Conservation (phyloP, 2,888 invertebrate genomes). For the Heliconius aoede region DNA sequence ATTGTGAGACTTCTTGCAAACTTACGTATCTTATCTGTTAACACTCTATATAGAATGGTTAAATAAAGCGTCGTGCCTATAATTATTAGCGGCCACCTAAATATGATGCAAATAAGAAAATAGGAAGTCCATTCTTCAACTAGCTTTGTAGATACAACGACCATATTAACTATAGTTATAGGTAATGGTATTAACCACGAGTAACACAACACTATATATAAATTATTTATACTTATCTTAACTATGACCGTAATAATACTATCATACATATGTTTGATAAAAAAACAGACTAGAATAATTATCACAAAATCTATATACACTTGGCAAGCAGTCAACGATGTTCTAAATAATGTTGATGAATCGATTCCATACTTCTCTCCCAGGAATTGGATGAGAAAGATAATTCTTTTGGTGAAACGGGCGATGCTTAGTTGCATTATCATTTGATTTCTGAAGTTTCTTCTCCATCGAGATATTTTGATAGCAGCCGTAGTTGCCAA, state of each 20-base stretch:
- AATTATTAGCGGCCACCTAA: slow-evolving; percentile 73
- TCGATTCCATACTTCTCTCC: slow-evolving; percentile 51
- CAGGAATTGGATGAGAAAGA: slow-evolving; percentile 61
- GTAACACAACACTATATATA: slow-evolving; percentile 62
- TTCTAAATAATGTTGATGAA: slow-evolving; percentile 43
- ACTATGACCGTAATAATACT: slow-evolving; percentile 72
- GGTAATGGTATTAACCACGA: slow-evolving; percentile 71
- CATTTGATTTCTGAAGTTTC: slow-evolving; percentile 78
- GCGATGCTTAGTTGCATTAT: slow-evolving; percentile 72
- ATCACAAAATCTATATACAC: slow-evolving; percentile 74
- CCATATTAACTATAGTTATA: slow-evolving; percentile 58
- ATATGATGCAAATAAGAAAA: slow-evolving; percentile 64
- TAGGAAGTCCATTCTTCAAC: slow-evolving; percentile 59
- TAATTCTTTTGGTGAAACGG: slow-evolving; percentile 67
- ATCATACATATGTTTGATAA: slow-evolving; percentile 77
- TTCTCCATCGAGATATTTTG: slow-evolving; percentile 71
- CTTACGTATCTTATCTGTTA: slow-evolving; percentile 67
- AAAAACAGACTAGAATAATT: slow-evolving; percentile 69
- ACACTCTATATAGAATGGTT: slow-evolving; percentile 62
- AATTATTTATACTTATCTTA: slow-evolving; percentile 64
- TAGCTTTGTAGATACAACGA: slow-evolving; percentile 51
- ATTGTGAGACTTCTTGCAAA: slow-evolving; percentile 71
- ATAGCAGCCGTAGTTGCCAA: slow-evolving; percentile 66
- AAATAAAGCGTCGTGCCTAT: slow-evolving; percentile 67
- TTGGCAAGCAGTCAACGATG: slow-evolving; percentile 56